A percentile compares a stretch with the other conserved stretches of the same genome.
These are phyloP conservation scores for Musca domestica DNA, from an alignment of 1,140 invertebrate genomes.

Conservation along the genomic window DNA sequence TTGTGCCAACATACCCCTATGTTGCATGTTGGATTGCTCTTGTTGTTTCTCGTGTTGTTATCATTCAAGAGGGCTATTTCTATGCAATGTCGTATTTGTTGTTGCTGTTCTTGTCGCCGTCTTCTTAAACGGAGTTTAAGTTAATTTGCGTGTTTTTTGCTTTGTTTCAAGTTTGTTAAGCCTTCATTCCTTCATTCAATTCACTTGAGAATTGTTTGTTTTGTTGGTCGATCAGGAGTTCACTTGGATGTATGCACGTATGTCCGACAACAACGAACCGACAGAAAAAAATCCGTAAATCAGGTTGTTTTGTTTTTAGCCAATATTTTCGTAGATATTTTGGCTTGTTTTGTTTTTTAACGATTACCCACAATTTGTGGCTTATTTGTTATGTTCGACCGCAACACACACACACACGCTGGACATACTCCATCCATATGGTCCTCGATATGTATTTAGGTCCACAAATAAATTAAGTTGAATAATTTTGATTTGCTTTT, in stretches of 20 bases:
- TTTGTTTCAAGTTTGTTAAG: not conserved
- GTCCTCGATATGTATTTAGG: too few species aligned
- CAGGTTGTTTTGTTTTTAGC: slow-evolving; percentile 16
- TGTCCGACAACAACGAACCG: too few species aligned
- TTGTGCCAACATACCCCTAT: too few species aligned
- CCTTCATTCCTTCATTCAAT: slow-evolving; percentile 1
- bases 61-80: not conserved
- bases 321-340: not conserved
- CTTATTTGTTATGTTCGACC: slow-evolving; percentile 6
- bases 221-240: not conserved
- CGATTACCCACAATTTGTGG: slow-evolving; percentile 18
- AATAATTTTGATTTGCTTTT: too few species aligned
- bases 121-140: slow-evolving; percentile 16
- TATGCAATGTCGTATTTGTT: too few species aligned
- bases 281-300: not conserved
- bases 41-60: not conserved
- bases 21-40: not conserved
- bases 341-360: slow-evolving; percentile 4
- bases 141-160: slow-evolving; percentile 20
- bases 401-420: too few species aligned
- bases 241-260: not conserved
- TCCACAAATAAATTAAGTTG: too few species aligned
- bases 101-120: too few species aligned
- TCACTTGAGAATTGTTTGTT: slow-evolving; percentile 18
- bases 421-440: too few species aligned